Evolutionary conservation across 2,888 invertebrate genomes (phyloP).

Genomic region (Tiphia femorata): DNA sequence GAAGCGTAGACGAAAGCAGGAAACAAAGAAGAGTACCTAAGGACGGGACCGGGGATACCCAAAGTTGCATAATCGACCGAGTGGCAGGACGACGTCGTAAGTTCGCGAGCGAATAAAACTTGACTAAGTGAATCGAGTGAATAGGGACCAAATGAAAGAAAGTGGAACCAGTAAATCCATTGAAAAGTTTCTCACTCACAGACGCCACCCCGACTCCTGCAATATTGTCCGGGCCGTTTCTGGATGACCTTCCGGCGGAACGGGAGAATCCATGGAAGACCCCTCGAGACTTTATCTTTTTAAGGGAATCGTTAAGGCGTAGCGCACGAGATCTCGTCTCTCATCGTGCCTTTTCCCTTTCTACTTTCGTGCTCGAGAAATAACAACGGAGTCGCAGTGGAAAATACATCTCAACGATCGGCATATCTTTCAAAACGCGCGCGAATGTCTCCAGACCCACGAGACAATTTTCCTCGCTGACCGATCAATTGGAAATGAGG

Average conservation of each 20-base stretch:
- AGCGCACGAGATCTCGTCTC: no score
- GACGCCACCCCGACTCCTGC: conserved; percentile 38
- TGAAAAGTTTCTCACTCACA: conserved; percentile 54
- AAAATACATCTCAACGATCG: background rate
- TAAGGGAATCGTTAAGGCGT: conserved; percentile 26
- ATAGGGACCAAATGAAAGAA: conserved; percentile 52
- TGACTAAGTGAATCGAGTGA: conserved; percentile 57
- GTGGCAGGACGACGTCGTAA: conserved; percentile 46
- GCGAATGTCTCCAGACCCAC: background rate
- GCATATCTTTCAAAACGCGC: background rate
- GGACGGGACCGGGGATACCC: conserved; percentile 9
- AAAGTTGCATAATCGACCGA: conserved; percentile 55
- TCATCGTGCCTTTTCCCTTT: no score
- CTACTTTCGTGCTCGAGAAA: background rate
- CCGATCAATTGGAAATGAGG: background rate
- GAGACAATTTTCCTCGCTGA: background rate
- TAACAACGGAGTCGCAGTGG: background rate
- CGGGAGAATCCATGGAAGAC: conserved; percentile 28
- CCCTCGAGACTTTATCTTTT: conserved; percentile 27
- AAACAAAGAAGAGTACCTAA: conserved; percentile 12
- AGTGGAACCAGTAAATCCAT: conserved; percentile 53
- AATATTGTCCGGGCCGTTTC: conserved; percentile 43
- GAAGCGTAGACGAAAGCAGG: conserved; percentile 8
- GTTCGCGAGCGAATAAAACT: conserved; percentile 55
- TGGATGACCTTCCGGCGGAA: conserved; percentile 42